phyloP scores from a whole-genome alignment of 2,797 vertebrate species.

The Lagodon rhomboides region DNA sequence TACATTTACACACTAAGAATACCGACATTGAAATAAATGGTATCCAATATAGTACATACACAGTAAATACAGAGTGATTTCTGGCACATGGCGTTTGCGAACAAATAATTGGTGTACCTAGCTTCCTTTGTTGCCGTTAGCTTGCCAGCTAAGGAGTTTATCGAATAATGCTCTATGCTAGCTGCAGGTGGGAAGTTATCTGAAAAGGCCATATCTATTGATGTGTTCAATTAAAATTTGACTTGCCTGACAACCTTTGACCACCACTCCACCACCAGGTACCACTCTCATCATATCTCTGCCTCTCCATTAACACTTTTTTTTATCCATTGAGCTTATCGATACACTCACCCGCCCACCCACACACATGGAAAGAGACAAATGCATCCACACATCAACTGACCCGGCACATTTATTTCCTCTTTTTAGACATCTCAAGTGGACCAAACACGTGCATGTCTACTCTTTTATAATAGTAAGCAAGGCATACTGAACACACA shows the following conservation, averaged over 20 bases:
- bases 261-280: no score
- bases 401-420: slow-evolving; percentile 38
- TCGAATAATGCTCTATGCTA: background rate
- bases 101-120: background rate
- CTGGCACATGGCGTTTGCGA: background rate
- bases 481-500: slow-evolving; percentile 26
- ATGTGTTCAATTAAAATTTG: no score
- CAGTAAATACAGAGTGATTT: background rate
- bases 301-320: background rate
- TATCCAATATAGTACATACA: no score
- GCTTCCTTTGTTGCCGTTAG: background rate
- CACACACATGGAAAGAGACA: background rate
- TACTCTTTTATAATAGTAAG: slow-evolving; percentile 28
- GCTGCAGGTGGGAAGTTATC: no score
- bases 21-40: no score
- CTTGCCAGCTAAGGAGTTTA: background rate
- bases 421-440: slow-evolving; percentile 44
- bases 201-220: no score
- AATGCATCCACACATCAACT: slow-evolving; percentile 4
- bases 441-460: slow-evolving; percentile 15
- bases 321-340: background rate
- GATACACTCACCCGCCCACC: background rate
- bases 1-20: no score
- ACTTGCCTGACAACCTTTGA: background rate
- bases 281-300: background rate